Evolutionary conservation across 2,888 invertebrate species (phyloP), one percentile per base, ranked within the genome.

Genomic region (Melipona beecheii): DNA sequence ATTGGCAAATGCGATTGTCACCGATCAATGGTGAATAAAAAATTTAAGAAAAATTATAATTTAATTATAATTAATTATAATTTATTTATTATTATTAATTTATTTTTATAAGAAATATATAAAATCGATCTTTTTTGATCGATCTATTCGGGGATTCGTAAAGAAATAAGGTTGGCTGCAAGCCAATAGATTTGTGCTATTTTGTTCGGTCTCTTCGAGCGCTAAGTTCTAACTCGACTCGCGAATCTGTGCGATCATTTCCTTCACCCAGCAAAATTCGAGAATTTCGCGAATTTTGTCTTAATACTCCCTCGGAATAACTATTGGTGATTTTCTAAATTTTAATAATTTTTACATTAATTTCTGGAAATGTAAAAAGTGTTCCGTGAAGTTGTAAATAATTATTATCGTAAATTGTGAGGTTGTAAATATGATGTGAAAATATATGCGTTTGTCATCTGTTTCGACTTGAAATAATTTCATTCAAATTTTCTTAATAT

Each of bases 121-220:
- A 56, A 56, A 84, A 84, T 83, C 60, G 64, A 85, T 69, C 49
- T 77, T 87, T 79, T 64, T 50, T 36, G 58, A 83, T 78, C 65
- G 54, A 82, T 77, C 66, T 71, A 78, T 84, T 80, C 76, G 62
- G 81, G 83, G 83, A 78, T 82, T 83, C 86, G 56, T 52, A 81
- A 78, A 75, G 80, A 81, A 88, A 89, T 83, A 79, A 86, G 87
- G 90, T 91, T 93, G 93, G 93, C 92, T 24, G 24, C 52, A 36
- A 49, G 91, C 92, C 93, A 70, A 79, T 79, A 54, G 78, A 87
- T 78, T 86, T 86, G 87, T 92, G 91, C 93, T 93, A 93, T 93
- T 93, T 93, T 92, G 90, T 90, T 90, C 92, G 84, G 80, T 86
- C 88, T 73, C 70, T 69, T 27, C 68, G 62, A 68, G 52, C 62